Evolutionary conservation across 2,888 invertebrate species (phyloP).

Genomic region (Dorcus parallelipipedus): DNA sequence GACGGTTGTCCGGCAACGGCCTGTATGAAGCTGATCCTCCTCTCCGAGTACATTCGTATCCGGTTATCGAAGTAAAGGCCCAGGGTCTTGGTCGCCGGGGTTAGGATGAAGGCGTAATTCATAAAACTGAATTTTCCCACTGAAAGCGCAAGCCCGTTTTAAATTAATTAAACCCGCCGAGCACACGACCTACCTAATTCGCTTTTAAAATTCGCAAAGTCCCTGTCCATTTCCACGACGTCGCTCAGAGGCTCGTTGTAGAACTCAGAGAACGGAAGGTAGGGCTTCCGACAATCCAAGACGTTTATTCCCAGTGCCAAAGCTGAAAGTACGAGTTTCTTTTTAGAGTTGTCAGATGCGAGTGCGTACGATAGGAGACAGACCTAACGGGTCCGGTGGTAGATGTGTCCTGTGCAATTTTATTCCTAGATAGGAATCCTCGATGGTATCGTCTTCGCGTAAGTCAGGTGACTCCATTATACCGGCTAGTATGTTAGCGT

Average conservation of each 20-base stretch:
- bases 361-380: conserved; percentile 5
- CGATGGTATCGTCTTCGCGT: conserved; percentile 56
- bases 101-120: conserved; percentile 85
- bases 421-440: conserved; percentile 42
- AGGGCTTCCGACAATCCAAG: conserved; percentile 79
- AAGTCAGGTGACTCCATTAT: conserved; percentile 65
- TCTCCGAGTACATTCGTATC: conserved; percentile 91
- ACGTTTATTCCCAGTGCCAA: conserved; percentile 72
- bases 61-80: conserved; percentile 92
- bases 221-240: conserved; percentile 89
- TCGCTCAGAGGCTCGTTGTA: conserved; percentile 93
- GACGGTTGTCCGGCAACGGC: conserved; percentile 79
- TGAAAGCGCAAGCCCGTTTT: not conserved
- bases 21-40: conserved; percentile 81
- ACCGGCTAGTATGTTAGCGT: conserved; percentile 85
- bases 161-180: not conserved
- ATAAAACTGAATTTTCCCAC: conserved; percentile 82
- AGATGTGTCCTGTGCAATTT: conserved; percentile 46
- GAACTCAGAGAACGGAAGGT: conserved; percentile 84
- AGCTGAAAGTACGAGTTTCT: conserved; percentile 44
- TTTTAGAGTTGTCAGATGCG: not conserved
- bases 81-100: conserved; percentile 86
- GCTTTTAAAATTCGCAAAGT: conserved; percentile 86
- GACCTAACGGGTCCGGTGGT: conserved; percentile 60
- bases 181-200: conserved; percentile 45